Evolutionary conservation across 2,888 invertebrate species (phyloP).

Genomic region (Saturnia pavonia): DNA sequence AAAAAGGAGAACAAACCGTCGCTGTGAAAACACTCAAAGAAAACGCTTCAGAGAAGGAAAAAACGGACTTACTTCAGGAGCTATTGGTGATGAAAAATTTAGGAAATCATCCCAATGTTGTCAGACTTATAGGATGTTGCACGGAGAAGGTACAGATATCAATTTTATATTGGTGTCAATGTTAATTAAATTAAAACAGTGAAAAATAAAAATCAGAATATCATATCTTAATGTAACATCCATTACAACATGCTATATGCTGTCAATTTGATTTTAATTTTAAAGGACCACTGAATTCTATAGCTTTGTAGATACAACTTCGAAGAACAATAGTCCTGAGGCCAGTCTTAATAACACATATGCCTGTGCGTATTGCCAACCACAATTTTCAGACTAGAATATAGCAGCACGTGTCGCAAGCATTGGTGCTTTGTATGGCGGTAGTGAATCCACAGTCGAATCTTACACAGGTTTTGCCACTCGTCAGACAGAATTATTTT

Average conservation of each 20-base stretch:
- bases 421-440: too few relatives aligned
- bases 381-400: too few relatives aligned
- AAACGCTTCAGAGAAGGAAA: slow-evolving; percentile 93
- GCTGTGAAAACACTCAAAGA: slow-evolving; percentile 98
- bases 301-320: too few relatives aligned
- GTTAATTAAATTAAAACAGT: background rate
- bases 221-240: background rate
- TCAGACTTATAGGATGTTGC: slow-evolving; percentile 93
- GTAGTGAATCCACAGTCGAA: too few relatives aligned
- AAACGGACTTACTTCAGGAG: slow-evolving; percentile 93
- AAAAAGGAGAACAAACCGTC: slow-evolving; percentile 89
- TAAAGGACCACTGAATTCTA: too few relatives aligned
- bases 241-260: too few relatives aligned
- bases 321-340: background rate
- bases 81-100: slow-evolving; percentile 95
- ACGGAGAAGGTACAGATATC: slow-evolving; percentile 84
- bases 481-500: too few relatives aligned
- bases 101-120: slow-evolving; percentile 95
- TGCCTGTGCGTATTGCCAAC: background rate
- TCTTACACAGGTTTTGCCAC: too few relatives aligned
- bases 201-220: too few relatives aligned
- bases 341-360: background rate
- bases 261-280: too few relatives aligned
- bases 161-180: background rate
- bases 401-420: too few relatives aligned